A percentile compares a stretch with the other conserved stretches of the same genome.
These are phyloP conservation scores for Struthidea cinerea DNA, from an alignment of 2,113 vertebrate species.

Conservation along the genomic window DNA sequence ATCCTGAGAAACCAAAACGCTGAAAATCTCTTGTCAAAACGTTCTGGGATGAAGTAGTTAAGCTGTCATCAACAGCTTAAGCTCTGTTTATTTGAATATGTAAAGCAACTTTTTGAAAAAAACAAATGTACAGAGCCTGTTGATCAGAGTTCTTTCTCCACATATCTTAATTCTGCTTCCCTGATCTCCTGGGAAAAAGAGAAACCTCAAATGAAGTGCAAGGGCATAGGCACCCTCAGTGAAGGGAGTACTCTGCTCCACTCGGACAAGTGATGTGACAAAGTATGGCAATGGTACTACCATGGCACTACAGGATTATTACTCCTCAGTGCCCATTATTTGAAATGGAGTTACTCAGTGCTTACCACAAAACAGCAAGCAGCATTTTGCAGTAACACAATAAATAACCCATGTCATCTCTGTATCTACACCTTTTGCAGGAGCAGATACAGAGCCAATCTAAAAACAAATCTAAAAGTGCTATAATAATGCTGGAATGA, in stretches of 20 bases:
- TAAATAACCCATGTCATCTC: constrained; percentile 65
- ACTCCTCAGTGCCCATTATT: constrained; percentile 5
- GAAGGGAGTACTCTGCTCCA: background rate
- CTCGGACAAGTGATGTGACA: background rate
- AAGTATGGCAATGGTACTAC: constrained; percentile 3
- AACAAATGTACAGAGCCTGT: background rate
- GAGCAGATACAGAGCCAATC: constrained; percentile 50
- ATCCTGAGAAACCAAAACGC: constrained; percentile 16
- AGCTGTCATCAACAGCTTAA: constrained; percentile 56
- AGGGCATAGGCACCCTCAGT: background rate
- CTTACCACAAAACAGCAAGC: constrained; percentile 38
- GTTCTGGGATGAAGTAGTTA: constrained; percentile 39
- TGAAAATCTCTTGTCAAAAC: constrained; percentile 55
- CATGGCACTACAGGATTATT: constrained; percentile 25
- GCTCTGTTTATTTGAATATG: constrained; percentile 52
- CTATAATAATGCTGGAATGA: constrained; percentile 64
- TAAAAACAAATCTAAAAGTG: constrained; percentile 65
- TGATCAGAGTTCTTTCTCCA: background rate
- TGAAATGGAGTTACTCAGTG: constrained; percentile 31
- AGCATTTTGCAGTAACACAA: constrained; percentile 60
- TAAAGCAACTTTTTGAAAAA: constrained; percentile 15
- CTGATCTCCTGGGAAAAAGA: background rate
- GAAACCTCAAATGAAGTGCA: background rate
- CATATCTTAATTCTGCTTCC: background rate
- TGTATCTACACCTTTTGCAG: constrained; percentile 51